Base-by-base conservation (phyloP, 2,113 vertebrate genomes). In the Catharus bicknelli region DNA sequence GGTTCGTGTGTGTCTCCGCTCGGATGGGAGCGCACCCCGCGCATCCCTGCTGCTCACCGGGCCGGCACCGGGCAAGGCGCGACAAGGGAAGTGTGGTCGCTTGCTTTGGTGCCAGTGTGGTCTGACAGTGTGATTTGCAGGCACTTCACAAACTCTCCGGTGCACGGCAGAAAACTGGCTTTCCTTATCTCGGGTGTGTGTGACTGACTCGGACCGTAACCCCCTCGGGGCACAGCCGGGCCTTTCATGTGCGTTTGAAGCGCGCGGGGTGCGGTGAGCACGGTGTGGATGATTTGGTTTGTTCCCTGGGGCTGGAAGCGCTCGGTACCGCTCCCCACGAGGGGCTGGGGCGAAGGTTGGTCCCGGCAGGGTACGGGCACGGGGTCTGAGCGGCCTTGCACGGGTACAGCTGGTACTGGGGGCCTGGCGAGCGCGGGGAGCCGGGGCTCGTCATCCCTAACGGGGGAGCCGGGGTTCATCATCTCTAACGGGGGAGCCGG, bases 181-280 rank as follows among this genome's bases (percentile, higher is more conserved):
- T n/a, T 26, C 77, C 27, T 86, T 83, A n/a, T 83, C 88, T 74
- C 12, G 21, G 53, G 26, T 63, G 72, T 45, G 59, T 36, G 68
- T 20, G 68, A 7, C 55, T 42, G 90, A 38, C n/a, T 64, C 48
- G 23, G 83, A 36, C 26, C 16, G 25, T 81, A 77, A 83, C 63
- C 68, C 81, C 69, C 88, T 75, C 57, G 9, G 86, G 79, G 64
- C 90, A 91, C 76, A 66, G 61, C 67, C 5, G 23, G 38, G 14
- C 45, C 82, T 83, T 80, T 90, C 48, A 12, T 17, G 75, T 53
- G 82, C 76, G 75, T 81, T 59, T 63, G 80, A 83, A 86, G 90
- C 32, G 69, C 70, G 10, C 64, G 2, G 16, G 30, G 27, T 55
- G 74, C 15, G 75, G 57, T n/a, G 43, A 57, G 20, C 29, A 7